Conservation (phyloP, 2,797 vertebrate genomes). For the Arvicola amphibius region DNA sequence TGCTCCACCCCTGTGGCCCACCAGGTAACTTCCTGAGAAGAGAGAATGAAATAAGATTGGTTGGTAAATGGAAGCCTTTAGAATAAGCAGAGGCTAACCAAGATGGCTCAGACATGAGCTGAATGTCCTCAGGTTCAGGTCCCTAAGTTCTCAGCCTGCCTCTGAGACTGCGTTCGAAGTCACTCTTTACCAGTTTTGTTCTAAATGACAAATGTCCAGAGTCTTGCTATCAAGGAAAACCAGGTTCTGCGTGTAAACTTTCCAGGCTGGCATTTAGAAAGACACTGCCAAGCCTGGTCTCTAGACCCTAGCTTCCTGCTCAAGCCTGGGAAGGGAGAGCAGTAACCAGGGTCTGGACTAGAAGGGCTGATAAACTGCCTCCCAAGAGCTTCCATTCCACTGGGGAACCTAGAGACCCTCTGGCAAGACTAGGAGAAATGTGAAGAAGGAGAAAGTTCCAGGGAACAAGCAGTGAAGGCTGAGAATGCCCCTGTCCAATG, state of each 20-base stretch:
- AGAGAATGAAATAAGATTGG: neutral
- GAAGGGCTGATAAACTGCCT: conserved; percentile 13
- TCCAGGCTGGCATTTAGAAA: neutral
- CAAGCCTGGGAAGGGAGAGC: conserved; percentile 14
- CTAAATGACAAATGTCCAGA: conserved; percentile 37
- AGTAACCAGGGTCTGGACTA: neutral
- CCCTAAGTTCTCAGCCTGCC: neutral
- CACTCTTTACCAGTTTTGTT: neutral
- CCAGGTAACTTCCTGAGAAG: conserved; percentile 58
- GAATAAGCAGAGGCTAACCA: neutral
- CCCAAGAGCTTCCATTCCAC: conserved; percentile 36
- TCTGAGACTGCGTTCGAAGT: neutral
- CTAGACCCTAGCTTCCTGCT: neutral
- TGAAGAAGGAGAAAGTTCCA: neutral
- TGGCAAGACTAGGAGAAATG: neutral
- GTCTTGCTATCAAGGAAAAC: neutral
- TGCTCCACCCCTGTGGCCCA: conserved; percentile 62
- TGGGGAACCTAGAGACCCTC: conserved; percentile 13
- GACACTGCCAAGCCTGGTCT: neutral
- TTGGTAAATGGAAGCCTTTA: neutral
- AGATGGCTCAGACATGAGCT: neutral
- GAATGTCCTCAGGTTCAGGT: neutral
- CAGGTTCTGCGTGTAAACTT: conserved; percentile 12
- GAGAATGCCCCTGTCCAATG: neutral
- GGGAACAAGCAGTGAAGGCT: neutral